phyloP scores from a whole-genome alignment of 2,888 invertebrate genomes.

The Aleiodes alternator region DNA sequence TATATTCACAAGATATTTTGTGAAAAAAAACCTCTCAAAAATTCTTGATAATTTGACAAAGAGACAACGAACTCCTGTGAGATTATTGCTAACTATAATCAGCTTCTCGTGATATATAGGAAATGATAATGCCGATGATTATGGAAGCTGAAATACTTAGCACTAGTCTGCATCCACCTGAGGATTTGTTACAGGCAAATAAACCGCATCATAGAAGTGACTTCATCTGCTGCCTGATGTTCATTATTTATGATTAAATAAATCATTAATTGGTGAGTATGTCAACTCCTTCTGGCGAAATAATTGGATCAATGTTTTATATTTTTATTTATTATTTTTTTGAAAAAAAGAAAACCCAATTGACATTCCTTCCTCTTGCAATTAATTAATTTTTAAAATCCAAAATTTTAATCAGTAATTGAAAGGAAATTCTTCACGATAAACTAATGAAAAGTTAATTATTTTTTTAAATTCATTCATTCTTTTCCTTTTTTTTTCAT shows the following conservation, averaged over 20 bases:
- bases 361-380: neutral
- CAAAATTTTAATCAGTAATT: too few relatives aligned
- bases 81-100: constrained; percentile 72
- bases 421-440: too few relatives aligned
- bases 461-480: constrained; percentile 10
- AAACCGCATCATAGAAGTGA: constrained; percentile 73
- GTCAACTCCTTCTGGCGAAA: constrained; percentile 46
- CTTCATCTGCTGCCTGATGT: constrained; percentile 71
- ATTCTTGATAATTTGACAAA: constrained; percentile 40
- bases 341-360: neutral
- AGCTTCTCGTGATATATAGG: constrained; percentile 57
- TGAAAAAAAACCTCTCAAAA: too few relatives aligned
- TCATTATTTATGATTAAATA: constrained; percentile 62
- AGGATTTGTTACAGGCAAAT: constrained; percentile 81
- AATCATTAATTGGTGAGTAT: constrained; percentile 63
- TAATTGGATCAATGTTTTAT: constrained; percentile 3
- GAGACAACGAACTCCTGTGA: constrained; percentile 69
- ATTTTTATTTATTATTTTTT: neutral
- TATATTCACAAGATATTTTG: too few relatives aligned
- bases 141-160: constrained; percentile 70
- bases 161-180: constrained; percentile 77
- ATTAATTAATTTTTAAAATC: too few relatives aligned
- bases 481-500: constrained; percentile 37
- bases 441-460: too few relatives aligned
- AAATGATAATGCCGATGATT: constrained; percentile 19